Evolutionary conservation across 2,797 vertebrate genomes (phyloP).

Genomic region (Ptychobarbus kaznakovi): DNA sequence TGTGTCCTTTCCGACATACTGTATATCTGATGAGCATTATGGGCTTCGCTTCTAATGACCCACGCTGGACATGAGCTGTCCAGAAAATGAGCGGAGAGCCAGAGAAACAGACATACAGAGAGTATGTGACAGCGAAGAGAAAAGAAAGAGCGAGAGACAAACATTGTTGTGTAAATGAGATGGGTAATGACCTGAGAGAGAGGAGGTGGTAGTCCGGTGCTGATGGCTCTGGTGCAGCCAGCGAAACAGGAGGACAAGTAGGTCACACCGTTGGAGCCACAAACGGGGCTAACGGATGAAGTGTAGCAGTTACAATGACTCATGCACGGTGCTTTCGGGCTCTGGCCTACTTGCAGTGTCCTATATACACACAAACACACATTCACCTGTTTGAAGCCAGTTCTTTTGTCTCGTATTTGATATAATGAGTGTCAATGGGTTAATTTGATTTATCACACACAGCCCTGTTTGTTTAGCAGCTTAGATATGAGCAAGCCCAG

Average conservation of each 20-base stretch:
- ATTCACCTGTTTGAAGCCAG: conserved; percentile 38
- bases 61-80: conserved; percentile 24
- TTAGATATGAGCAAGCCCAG: conserved; percentile 5
- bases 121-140: background rate
- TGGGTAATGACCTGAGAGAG: conserved; percentile 67
- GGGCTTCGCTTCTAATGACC: conserved; percentile 37
- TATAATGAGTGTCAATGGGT: background rate
- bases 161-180: conserved; percentile 13
- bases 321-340: conserved; percentile 88
- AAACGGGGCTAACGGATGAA: conserved; percentile 94
- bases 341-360: conserved; percentile 76
- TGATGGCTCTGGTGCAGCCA: conserved; percentile 85
- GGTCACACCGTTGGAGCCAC: conserved; percentile 91
- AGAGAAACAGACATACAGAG: conserved; percentile 5
- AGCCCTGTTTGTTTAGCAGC: background rate
- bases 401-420: conserved; percentile 1
- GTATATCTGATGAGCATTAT: conserved; percentile 23
- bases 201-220: conserved; percentile 16
- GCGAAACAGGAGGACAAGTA: conserved; percentile 98
- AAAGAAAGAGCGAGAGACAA: conserved; percentile 23
- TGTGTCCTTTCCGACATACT: conserved; percentile 45
- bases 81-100: conserved; percentile 29
- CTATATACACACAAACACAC: conserved; percentile 66
- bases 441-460: background rate
- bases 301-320: conserved; percentile 94